Conservation (phyloP, 2,113 vertebrate species). For the Theropithecus gelada region DNA sequence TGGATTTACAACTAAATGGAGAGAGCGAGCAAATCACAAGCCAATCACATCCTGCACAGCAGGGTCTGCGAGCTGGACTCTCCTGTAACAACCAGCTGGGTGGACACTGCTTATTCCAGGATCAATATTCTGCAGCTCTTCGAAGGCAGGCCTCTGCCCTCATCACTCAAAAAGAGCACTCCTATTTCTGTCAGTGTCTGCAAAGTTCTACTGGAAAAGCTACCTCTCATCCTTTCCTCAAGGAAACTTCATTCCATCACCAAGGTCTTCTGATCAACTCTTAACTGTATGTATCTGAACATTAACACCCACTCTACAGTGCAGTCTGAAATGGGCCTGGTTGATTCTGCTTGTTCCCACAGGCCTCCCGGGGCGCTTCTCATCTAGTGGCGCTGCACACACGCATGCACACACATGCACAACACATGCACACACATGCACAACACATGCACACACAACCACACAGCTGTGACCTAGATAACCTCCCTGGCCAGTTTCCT, state of each 20-base stretch:
- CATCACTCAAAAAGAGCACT: not conserved
- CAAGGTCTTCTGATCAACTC: not conserved
- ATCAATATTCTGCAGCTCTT: rapidly evolving
- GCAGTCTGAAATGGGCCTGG: rapidly evolving
- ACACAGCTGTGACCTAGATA: too few relatives aligned
- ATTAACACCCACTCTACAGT: rapidly evolving
- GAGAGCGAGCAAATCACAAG: not conserved
- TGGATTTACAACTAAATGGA: not conserved
- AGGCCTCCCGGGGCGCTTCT: rapidly evolving
- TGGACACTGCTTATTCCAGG: rapidly evolving
- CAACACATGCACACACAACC: rapidly evolving
- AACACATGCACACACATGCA: rapidly evolving
- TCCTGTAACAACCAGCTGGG: rapidly evolving
- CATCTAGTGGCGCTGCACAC: not conserved
- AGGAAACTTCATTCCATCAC: rapidly evolving
- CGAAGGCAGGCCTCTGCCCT: not conserved
- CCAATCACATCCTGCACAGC: rapidly evolving
- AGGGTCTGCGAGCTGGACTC: not conserved
- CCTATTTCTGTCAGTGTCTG: not conserved
- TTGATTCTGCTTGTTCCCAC: too few relatives aligned
- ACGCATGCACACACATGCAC: rapidly evolving
- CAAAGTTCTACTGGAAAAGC: not conserved
- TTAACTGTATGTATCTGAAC: rapidly evolving
- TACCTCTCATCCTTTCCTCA: not conserved
- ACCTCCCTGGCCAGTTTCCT: not conserved